Conservation (phyloP, 2,797 vertebrate species). For the Trachops cirrhosus region DNA sequence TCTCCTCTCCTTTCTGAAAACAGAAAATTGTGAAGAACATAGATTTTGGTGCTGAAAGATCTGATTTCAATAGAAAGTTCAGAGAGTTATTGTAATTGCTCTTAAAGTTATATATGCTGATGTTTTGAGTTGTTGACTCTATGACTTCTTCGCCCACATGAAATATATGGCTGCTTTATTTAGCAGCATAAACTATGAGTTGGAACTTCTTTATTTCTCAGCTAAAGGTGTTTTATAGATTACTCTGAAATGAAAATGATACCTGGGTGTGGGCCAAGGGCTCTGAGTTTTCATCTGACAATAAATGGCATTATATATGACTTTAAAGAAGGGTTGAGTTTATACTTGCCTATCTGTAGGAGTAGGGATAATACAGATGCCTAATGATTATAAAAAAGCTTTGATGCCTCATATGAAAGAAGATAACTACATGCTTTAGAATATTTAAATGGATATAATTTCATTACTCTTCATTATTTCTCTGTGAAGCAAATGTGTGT, state of each 20-base stretch:
- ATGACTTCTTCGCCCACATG: neutral
- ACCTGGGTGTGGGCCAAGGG: neutral
- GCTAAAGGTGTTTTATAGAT: neutral
- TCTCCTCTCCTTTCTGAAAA: neutral
- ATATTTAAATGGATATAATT: conserved; percentile 30
- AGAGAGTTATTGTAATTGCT: neutral
- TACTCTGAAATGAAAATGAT: conserved; percentile 15
- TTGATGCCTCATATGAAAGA: neutral
- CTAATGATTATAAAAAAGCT: conserved; percentile 3
- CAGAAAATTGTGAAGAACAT: neutral
- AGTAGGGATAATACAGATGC: neutral
- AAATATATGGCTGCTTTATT: neutral
- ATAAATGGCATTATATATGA: neutral
- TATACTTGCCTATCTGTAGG: neutral
- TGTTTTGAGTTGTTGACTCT: neutral
- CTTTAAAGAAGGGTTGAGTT: neutral
- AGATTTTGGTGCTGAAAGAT: neutral
- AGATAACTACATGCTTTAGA: neutral
- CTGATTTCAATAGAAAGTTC: neutral
- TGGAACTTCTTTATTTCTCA: neutral
- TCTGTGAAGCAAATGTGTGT: neutral
- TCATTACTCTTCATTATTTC: conserved; percentile 20
- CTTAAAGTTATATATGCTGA: neutral
- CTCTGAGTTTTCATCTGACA: neutral
- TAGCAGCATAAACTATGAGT: neutral